phyloP scores from a whole-genome alignment of 2,888 invertebrate genomes.

The Andrena dorsata region DNA sequence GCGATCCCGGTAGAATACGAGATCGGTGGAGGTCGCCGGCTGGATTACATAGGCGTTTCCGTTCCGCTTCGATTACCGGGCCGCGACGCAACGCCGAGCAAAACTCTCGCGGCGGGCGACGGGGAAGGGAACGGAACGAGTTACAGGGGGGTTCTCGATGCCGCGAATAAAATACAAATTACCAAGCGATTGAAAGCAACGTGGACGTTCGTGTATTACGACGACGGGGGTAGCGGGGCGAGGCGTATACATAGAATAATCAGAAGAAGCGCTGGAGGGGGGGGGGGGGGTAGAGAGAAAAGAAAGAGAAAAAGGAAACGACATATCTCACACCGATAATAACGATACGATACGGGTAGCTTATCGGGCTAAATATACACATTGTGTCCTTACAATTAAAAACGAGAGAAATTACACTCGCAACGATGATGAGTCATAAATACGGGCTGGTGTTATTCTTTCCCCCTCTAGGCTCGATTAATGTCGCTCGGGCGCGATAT shows the following conservation, averaged over 20 bases:
- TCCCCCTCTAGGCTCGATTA: neutral
- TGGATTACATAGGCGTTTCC: neutral
- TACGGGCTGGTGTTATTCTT: conserved; percentile 17
- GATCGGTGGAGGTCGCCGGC: neutral
- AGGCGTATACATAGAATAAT: conserved; percentile 16
- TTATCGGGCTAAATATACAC: conserved; percentile 48
- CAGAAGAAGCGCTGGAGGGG: neutral
- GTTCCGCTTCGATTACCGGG: neutral
- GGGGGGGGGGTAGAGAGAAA: neutral
- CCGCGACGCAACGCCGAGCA: neutral
- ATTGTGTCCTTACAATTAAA: conserved; percentile 25
- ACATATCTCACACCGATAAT: conserved; percentile 33
- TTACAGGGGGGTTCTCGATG: neutral
- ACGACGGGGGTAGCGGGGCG: neutral
- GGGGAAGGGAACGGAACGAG: neutral
- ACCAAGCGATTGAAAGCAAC: neutral
- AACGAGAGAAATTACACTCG: conserved; percentile 8
- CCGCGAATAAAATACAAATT: conserved; percentile 1
- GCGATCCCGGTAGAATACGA: neutral
- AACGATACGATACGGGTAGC: conserved; percentile 39
- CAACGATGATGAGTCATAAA: conserved; percentile 40
- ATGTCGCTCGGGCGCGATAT: conserved; percentile 19
- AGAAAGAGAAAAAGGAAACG: conserved; percentile 5
- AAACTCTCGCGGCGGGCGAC: neutral
- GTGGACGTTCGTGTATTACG: too few relatives aligned